Percentiles rank a stretch among this genome's conserved stretches.
Conservation (phyloP, 1,140 invertebrate genomes). For the Melanaphis sacchari region DNA sequence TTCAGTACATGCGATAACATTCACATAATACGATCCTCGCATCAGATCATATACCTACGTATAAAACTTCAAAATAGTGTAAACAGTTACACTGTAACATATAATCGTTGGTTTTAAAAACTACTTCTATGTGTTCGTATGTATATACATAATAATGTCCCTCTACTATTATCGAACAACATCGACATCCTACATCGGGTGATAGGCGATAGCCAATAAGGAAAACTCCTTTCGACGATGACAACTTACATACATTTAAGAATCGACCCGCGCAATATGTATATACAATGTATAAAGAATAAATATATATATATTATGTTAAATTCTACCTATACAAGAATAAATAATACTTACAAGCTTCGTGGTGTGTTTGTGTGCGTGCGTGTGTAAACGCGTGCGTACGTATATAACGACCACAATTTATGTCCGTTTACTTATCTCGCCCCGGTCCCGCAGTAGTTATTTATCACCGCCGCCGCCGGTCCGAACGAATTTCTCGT, state of each 20-base stretch:
- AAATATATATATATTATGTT: not conserved
- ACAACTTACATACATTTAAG: not conserved
- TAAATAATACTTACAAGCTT: not conserved
- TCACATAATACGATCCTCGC: not conserved
- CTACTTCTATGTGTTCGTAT: not conserved
- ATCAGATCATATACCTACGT: not conserved
- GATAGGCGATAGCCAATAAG: not conserved
- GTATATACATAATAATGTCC: too few species aligned
- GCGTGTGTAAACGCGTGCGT: not conserved
- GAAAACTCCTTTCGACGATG: not conserved
- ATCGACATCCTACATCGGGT: not conserved
- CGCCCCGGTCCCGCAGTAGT: not conserved
- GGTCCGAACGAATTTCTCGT: constrained; percentile 25
- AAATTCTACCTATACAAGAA: not conserved
- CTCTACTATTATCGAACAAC: not conserved
- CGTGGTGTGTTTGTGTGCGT: not conserved
- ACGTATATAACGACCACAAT: constrained; percentile 11
- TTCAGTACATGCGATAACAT: not conserved
- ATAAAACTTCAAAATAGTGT: not conserved
- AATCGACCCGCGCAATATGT: not conserved
- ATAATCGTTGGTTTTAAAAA: not conserved
- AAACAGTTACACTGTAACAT: too few species aligned
- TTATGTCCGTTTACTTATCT: constrained; percentile 32
- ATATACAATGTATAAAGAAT: not conserved
- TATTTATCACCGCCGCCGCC: constrained; percentile 18